These are phyloP conservation scores for Mayetiola destructor DNA, from an alignment of 2,888 invertebrate genomes.

Conservation along the genomic window DNA sequence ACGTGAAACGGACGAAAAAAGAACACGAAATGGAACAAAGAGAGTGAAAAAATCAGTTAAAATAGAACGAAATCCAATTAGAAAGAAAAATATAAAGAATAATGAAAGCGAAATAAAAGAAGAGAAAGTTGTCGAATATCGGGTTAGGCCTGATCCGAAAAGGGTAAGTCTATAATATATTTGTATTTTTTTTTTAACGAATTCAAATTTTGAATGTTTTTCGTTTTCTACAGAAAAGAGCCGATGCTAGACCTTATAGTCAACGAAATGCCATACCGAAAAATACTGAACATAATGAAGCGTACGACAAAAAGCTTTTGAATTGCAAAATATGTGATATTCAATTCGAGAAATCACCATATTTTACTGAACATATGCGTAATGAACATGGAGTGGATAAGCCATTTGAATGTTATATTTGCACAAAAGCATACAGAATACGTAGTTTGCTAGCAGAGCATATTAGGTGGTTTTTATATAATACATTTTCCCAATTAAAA, in stretches of 20 bases:
- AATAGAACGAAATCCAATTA: no score
- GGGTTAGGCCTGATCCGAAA: no score
- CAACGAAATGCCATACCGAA: constrained; percentile 2
- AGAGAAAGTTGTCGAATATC: no score
- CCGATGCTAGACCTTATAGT: background rate
- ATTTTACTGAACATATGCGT: constrained; percentile 5
- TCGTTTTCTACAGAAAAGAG: no score
- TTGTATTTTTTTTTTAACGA: no score
- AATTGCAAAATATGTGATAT: background rate
- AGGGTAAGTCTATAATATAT: no score
- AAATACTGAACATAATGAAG: background rate
- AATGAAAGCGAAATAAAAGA: no score
- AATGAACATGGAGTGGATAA: background rate
- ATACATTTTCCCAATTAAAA: background rate
- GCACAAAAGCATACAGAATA: background rate
- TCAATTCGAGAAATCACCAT: background rate
- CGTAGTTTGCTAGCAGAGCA: background rate
- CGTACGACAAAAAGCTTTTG: background rate
- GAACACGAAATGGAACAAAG: no score
- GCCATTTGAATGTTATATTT: constrained; percentile 2
- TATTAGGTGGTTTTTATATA: background rate
- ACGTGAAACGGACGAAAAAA: no score
- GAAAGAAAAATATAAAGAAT: no score
- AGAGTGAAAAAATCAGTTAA: no score
- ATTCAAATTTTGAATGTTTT: no score